Base-by-base conservation (phyloP, 2,113 vertebrate genomes). In the Blennius ocellaris region DNA sequence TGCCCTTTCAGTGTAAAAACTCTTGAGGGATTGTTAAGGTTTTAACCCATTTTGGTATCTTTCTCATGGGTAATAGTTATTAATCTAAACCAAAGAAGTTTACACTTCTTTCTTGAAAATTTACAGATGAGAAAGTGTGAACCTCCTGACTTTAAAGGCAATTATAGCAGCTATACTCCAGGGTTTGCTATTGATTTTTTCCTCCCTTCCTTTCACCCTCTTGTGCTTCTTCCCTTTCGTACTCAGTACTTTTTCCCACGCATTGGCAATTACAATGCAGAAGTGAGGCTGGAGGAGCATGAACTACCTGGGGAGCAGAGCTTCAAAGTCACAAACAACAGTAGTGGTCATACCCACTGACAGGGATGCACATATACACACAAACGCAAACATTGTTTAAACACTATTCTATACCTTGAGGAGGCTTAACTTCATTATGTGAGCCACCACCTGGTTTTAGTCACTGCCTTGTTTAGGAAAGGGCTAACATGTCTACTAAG, bases 241-340 rank as follows among this genome's bases (percentile, higher is more conserved):
- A 69, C 73, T 65, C 50, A 7, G 58, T 77, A 30, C 44, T 78
- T 80, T 90, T 90, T 89, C 87, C 86, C 89, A 91, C 83, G 78
- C 80, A 88, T 41, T 73, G 15, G 16, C 80, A 85, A 90, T 90
- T 83, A 85, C 55, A 61, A 88, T 90, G 79, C 87, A 85, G 71
- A 67, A 76, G 48, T 70, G 52, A 59, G 57, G 49, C 71, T 81
- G 52, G 51, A 67, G 15, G 59, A 52, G 41, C 30, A 63, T 17
- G 12, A 78, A 76, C 72, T 78, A 88, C 69, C 72, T 80, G 65
- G 80, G 50, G 70, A 69, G 54, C 50, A 60, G 30, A 54, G 73
- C 73, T 69, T 40, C 52, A 69, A 85, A 81, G 64, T 76, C 73
- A 69, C 50, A 78, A 73, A 59, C 8, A 76, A 58, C 21, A 83